A percentile compares a stretch with the other conserved stretches of the same genome.
Conservation (phyloP, 1,140 invertebrate species). For the Dinothrombium tinctorium region DNA sequence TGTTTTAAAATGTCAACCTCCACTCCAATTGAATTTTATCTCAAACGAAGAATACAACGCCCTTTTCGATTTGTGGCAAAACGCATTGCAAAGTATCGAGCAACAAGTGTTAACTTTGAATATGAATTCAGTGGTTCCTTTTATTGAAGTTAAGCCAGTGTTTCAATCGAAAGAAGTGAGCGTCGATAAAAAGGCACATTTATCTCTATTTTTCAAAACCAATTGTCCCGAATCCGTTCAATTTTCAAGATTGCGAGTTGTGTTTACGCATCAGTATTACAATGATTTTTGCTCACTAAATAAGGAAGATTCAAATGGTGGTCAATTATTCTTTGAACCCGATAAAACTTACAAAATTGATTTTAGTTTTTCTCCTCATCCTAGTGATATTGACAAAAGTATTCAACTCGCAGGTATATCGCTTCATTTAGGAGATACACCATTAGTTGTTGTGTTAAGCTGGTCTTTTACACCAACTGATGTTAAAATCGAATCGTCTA, state of each 20-base stretch:
- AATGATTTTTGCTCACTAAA: conserved; percentile 21
- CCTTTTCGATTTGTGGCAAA: conserved; percentile 32
- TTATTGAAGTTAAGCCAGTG: conserved; percentile 38
- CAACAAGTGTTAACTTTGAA: conserved; percentile 22
- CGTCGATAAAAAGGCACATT: conserved; percentile 18
- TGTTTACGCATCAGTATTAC: conserved; percentile 28
- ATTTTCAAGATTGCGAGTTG: conserved; percentile 32
- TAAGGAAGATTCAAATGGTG: too few relatives aligned
- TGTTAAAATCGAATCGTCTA: too few relatives aligned
- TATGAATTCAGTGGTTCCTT: conserved; percentile 27
- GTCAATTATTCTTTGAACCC: background rate
- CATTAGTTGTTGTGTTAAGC: too few relatives aligned
- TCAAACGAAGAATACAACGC: too few relatives aligned
- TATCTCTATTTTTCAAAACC: too few relatives aligned
- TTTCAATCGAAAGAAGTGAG: conserved; percentile 31
- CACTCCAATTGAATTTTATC: too few relatives aligned
- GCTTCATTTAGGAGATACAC: too few relatives aligned
- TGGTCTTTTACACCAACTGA: too few relatives aligned
- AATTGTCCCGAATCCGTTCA: conserved; percentile 29
- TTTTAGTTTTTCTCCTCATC: too few relatives aligned
- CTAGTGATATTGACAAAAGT: too few relatives aligned
- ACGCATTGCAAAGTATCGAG: conserved; percentile 22
- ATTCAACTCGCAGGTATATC: too few relatives aligned
- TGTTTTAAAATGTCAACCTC: conserved; percentile 20
- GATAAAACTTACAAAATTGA: background rate